Conservation (phyloP, 2,113 vertebrate genomes). For the Passer montanus region DNA sequence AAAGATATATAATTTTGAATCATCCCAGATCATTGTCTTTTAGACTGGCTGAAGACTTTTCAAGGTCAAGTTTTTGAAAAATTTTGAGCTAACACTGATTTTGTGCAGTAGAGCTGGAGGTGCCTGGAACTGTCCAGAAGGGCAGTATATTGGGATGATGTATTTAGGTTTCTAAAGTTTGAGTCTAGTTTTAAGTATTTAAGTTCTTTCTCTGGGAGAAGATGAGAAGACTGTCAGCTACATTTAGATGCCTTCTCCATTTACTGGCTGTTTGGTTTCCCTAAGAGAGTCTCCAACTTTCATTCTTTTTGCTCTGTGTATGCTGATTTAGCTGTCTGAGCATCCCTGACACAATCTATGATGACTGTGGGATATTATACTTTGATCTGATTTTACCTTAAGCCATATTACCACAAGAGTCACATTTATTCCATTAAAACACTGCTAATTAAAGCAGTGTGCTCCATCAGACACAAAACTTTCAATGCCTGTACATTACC, state of each 20-base stretch:
- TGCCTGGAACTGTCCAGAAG: background rate
- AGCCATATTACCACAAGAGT: background rate
- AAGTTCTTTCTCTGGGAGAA: background rate
- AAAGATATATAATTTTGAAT: background rate
- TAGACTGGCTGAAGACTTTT: background rate
- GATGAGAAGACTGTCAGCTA: background rate
- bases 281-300: background rate
- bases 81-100: background rate
- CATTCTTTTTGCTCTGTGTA: background rate
- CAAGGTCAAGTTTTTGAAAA: background rate
- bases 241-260: background rate
- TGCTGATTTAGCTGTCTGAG: background rate
- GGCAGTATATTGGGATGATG: background rate
- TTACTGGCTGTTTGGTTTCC: background rate
- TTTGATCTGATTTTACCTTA: background rate
- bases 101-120: background rate
- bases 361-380: background rate
- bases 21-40: background rate
- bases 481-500: background rate
- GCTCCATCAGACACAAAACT: background rate
- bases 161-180: background rate
- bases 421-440: background rate
- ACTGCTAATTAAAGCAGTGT: background rate
- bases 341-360: background rate
- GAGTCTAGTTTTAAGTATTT: background rate